A percentile compares a stretch with the other conserved stretches of the same genome.
Evolutionary conservation across 2,888 invertebrate species (phyloP).

Genomic region (Torymus texanus): DNA sequence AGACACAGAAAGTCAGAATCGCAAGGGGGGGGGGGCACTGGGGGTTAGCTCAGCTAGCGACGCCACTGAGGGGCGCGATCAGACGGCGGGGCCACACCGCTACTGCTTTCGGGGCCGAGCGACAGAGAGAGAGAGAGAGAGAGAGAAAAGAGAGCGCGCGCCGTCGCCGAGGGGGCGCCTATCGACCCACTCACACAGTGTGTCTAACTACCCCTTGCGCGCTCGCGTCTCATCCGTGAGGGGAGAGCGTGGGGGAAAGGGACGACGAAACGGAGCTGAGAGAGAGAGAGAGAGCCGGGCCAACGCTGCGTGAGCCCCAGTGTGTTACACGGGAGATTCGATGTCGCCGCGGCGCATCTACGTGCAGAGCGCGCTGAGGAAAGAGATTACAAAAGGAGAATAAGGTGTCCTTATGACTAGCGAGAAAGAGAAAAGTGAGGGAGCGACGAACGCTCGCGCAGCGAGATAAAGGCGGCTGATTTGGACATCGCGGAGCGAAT

Average conservation of each 20-base stretch:
- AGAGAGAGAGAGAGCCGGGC: no score
- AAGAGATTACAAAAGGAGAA: no score
- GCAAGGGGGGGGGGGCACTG: background rate
- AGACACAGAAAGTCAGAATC: background rate
- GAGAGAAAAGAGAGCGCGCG: constrained; percentile 36
- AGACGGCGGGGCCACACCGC: background rate
- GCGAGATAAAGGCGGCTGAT: background rate
- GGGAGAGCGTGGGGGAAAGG: background rate
- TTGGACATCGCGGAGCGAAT: background rate
- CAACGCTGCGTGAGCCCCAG: no score
- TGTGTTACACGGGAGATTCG: no score
- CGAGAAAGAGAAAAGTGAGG: no score
- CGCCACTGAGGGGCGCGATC: constrained; percentile 5
- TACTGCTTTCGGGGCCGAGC: constrained; percentile 24
- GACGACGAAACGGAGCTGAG: background rate
- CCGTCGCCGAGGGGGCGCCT: constrained; percentile 65
- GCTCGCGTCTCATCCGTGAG: constrained; percentile 37
- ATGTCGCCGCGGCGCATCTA: no score
- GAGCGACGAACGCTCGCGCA: background rate
- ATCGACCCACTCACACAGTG: constrained; percentile 63
- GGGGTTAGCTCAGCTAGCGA: background rate
- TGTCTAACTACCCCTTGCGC: constrained; percentile 58
- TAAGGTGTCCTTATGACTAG: no score
- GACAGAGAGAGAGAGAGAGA: constrained; percentile 26
- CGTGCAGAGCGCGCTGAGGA: no score